Evolutionary conservation across 1,140 invertebrate genomes (phyloP).

Genomic region (Steinernema feltiae): DNA sequence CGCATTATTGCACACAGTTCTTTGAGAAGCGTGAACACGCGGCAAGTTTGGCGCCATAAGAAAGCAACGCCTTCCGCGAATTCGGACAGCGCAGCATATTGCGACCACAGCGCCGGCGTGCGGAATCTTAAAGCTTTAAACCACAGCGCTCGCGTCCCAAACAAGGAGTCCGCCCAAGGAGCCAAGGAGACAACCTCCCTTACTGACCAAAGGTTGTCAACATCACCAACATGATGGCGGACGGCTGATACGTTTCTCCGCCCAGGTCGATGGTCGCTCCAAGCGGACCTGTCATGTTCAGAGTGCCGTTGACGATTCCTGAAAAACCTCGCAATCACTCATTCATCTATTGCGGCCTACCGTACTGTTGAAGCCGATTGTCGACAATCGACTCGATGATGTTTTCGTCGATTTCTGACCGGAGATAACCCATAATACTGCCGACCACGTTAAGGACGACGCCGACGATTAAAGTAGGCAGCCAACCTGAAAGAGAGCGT

Average conservation of each 20-base stretch:
- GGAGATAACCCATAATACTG: not conserved
- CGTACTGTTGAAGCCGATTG: not conserved
- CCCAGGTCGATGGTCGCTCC: not conserved
- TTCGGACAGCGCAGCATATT: too few species aligned
- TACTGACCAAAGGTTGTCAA: not conserved
- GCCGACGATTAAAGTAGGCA: not conserved
- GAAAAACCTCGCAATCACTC: not conserved
- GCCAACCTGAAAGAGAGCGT: not conserved
- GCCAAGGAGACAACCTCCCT: too few species aligned
- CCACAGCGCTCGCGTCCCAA: too few species aligned
- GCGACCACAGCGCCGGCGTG: too few species aligned
- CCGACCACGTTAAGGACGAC: not conserved
- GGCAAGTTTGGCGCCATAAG: too few species aligned
- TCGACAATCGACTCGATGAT: not conserved
- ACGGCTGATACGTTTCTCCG: not conserved
- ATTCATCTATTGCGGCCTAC: not conserved
- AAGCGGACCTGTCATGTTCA: not conserved
- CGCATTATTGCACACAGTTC: too few species aligned
- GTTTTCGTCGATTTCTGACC: not conserved
- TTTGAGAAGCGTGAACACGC: too few species aligned
- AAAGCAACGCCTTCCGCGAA: too few species aligned
- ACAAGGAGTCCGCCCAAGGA: too few species aligned
- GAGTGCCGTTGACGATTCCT: not conserved
- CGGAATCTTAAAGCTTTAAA: too few species aligned
- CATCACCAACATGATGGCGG: not conserved